Percentiles rank a stretch among this genome's conserved stretches.
Evolutionary conservation across 2,113 vertebrate species (phyloP).

Genomic region (Nanorana parkeri): DNA sequence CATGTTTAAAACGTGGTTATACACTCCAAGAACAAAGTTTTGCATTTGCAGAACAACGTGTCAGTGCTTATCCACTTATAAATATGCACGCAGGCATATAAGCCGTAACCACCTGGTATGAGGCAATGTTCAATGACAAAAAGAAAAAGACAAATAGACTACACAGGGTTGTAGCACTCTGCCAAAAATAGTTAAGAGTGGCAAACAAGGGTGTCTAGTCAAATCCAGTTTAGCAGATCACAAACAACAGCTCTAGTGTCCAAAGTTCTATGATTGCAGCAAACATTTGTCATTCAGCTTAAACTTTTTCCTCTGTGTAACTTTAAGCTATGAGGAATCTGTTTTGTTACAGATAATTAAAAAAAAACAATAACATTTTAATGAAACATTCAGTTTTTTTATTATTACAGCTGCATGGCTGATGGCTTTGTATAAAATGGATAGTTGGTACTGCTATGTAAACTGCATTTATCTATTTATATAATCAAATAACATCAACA

Average conservation of each 20-base stretch:
- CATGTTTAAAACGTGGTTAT: no score
- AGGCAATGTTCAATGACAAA: conserved; percentile 36
- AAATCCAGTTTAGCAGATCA: conserved; percentile 43
- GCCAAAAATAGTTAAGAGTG: conserved; percentile 31
- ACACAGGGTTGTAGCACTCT: conserved; percentile 14
- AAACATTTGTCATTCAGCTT: conserved; percentile 38
- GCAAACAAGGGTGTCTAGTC: conserved; percentile 25
- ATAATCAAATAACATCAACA: no score
- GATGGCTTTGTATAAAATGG: no score
- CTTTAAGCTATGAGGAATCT: background rate
- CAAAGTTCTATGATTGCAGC: conserved; percentile 45
- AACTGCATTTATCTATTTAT: no score
- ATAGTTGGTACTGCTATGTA: no score
- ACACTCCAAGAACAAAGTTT: background rate
- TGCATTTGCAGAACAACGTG: background rate
- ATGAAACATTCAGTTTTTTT: no score
- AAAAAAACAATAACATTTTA: no score
- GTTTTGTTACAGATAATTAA: background rate
- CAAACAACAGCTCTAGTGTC: conserved; percentile 47
- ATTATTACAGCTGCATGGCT: no score
- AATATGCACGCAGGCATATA: conserved; percentile 6
- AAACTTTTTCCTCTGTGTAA: background rate
- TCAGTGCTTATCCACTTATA: background rate
- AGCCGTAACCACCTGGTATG: background rate
- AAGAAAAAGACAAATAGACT: conserved; percentile 26